Base-by-base conservation (phyloP, 1,140 invertebrate species). In the Chrysomallon squamiferum region DNA sequence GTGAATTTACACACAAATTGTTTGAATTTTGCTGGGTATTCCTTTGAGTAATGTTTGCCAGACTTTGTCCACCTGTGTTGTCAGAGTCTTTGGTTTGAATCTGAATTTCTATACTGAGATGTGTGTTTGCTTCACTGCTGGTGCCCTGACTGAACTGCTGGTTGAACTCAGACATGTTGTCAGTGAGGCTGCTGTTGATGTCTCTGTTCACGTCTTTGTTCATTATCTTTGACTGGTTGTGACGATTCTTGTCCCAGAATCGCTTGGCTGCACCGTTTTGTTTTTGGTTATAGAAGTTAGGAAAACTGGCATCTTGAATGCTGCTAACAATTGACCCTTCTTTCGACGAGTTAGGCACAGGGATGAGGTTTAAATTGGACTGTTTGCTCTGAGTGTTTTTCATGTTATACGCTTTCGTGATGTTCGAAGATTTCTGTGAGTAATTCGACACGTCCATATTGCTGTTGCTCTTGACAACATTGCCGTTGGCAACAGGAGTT, bases 181-280 rank as follows among this genome's bases (percentile, higher is more conserved):
- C 75, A n/a, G 78, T 75, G n/a, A 72, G 66, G 65, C 75, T 76
- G 50, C 73, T 67, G 59, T 77, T 82, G 3, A 78, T 75, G 43
- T 81, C 76, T 67, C 76, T 76, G 20, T 77, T 78, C 49, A 81
- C 68, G 54, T 81, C 78, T 65, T 81, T 79, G 56, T 75, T 82
- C 56, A 83, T 71, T 32, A 81, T 72, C 72, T 91, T 90, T 68
- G 93, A 87, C 29, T 78, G 82, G 73, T 91, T 90, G 69, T 93
- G 88, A 58, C 91, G 89, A 79, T 95, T 93, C 77, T 94, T 95
- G 67, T 93, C 93, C 82, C 96, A 96, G 83, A 95, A 96, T 75
- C 94, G 95, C 67, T 93, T 89, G 0, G 95, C 94, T 1, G 95
- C 93, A 18, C 93, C 94, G 81, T 93, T 95, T 82, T 97, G 95